Conservation (phyloP, 2,888 invertebrate species). For the Orthonevra nobilis region DNA sequence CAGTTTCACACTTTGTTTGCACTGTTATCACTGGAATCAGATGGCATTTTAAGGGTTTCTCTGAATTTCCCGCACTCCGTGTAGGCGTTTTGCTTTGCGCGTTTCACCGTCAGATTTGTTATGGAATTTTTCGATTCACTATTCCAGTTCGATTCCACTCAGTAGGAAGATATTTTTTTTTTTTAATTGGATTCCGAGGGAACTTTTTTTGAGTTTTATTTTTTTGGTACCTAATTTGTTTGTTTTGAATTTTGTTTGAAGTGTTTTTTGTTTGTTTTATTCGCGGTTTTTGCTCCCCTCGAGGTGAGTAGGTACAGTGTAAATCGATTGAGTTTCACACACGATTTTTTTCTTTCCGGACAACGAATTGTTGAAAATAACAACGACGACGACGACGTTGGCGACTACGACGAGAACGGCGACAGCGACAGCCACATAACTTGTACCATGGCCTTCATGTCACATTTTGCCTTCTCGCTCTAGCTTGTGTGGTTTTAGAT, state of each 20-base stretch:
- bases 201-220: constrained; percentile 3
- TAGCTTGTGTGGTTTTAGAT: constrained; percentile 19
- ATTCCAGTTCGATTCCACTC: background rate
- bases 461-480: constrained; percentile 69
- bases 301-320: constrained; percentile 26
- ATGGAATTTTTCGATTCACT: too few relatives aligned
- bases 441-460: constrained; percentile 73
- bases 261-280: too few relatives aligned
- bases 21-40: constrained; percentile 48
- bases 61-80: constrained; percentile 25
- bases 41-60: constrained; percentile 35
- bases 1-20: too few relatives aligned
- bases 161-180: background rate
- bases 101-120: background rate
- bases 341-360: constrained; percentile 65
- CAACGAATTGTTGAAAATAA: constrained; percentile 69
- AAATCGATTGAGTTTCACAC: constrained; percentile 61
- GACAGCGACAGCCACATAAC: constrained; percentile 71
- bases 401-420: constrained; percentile 66
- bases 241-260: constrained; percentile 5
- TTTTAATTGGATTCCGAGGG: constrained; percentile 9
- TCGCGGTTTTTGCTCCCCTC: constrained; percentile 18
- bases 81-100: constrained; percentile 1
- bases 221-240: constrained; percentile 18
- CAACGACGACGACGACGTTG: constrained; percentile 63